phyloP scores from a whole-genome alignment of 2,888 invertebrate genomes.

The Acleris cristana region DNA sequence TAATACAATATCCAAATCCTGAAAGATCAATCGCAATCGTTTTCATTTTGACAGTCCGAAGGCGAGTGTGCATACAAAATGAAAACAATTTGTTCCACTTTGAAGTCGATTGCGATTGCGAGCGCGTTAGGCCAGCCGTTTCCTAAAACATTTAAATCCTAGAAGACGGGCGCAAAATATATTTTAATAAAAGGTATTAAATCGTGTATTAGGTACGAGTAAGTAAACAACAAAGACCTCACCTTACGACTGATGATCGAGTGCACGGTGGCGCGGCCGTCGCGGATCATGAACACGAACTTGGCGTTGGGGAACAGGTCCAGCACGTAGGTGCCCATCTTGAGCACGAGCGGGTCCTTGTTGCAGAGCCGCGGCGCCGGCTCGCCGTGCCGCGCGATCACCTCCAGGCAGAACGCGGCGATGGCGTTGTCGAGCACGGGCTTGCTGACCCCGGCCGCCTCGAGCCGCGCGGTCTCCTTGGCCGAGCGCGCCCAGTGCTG shows the following conservation, averaged over 20 bases:
- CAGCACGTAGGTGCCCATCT: constrained; percentile 96
- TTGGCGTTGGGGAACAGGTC: constrained; percentile 98
- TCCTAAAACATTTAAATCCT: too few relatives aligned
- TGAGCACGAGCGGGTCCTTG: constrained; percentile 99
- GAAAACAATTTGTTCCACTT: too few relatives aligned
- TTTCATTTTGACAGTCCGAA: too few relatives aligned
- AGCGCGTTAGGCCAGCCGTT: too few relatives aligned
- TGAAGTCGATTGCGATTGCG: too few relatives aligned
- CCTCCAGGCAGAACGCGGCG: constrained; percentile 97
- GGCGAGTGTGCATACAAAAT: too few relatives aligned
- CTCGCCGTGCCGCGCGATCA: constrained; percentile 97
- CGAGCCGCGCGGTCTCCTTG: constrained; percentile 94
- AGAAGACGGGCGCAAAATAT: too few relatives aligned
- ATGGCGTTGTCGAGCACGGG: constrained; percentile 97
- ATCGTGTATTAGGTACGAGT: too few relatives aligned
- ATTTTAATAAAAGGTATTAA: too few relatives aligned
- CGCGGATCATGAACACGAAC: constrained; percentile 98
- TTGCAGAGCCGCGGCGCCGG: constrained; percentile 98
- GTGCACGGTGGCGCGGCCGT: constrained; percentile 99
- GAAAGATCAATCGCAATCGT: too few relatives aligned
- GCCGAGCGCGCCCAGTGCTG: constrained; percentile 98
- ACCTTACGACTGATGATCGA: constrained; percentile 98
- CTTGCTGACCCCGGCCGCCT: constrained; percentile 97
- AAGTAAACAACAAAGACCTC: constrained; percentile 19
- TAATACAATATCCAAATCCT: too few relatives aligned